Base-by-base conservation (phyloP, 2,113 vertebrate species). In the Salvelinus sp. region DNA sequence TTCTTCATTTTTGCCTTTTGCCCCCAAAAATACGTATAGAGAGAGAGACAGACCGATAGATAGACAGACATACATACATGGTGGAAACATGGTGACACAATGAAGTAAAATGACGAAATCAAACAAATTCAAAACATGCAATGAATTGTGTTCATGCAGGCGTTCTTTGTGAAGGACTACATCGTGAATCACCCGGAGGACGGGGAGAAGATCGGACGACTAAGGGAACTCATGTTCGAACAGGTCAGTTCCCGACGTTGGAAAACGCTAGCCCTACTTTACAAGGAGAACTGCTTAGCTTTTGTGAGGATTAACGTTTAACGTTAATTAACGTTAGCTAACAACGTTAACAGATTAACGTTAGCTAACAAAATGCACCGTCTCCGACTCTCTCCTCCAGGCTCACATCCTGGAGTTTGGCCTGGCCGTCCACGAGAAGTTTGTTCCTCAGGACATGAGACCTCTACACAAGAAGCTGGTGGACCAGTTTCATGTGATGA, bases 401-500 rank as follows among this genome's bases (percentile, higher is more conserved):
- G 98, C 97, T 1, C 97, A 98, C 76, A 99, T 99, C 83, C 89
- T 99, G 86, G 97, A 99, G 87, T 98, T 96, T 65, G 97, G 98
- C 25, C 92, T 99, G 69, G 94, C 96, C 0, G 97, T 99, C 67
- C 98, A 99, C 0, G 98, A 99, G 86, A 99, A 98, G 87, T 96
- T 97, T 77, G 97, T 99, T 2, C 97, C 97, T 1, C 98, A 98
- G 86, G 98, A 99, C 87, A 99, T 99, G 98, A 94, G 96, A 44
- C 98, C 98, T 0, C 90, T 99, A 65, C 98, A 99, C 86, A 99
- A 98, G 92, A 98, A 99, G 83, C 88, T 99, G 78, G 96, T 99
- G 76, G 98, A 99, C 90, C 98, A 99, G 89, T 99, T 99, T 88
- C 97, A 97, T 73, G 94, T 99, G 79, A 98, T 99, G 95, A 99